Evolutionary conservation across 1,140 invertebrate species (phyloP).

Genomic region (Conus ventricosus): DNA sequence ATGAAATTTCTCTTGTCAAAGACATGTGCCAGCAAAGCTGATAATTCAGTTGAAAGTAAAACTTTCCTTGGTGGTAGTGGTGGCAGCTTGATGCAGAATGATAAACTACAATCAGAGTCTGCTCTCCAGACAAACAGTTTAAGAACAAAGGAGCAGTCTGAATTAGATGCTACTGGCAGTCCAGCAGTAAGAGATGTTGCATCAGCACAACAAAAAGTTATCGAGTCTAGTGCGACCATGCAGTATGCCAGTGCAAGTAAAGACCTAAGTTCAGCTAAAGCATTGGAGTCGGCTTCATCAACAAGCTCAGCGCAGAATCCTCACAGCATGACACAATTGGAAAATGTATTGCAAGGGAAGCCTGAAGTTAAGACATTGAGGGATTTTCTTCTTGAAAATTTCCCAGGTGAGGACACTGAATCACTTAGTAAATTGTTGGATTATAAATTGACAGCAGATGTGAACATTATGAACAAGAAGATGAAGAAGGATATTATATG

Average conservation of each 20-base stretch:
- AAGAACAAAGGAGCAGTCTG: too few relatives aligned
- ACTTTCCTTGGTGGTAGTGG: too few relatives aligned
- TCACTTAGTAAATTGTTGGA: not conserved
- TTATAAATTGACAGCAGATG: not conserved
- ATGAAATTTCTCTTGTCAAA: too few relatives aligned
- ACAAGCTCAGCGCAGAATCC: not conserved
- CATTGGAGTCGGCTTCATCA: not conserved
- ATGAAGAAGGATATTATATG: not conserved
- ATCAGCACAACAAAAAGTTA: not conserved
- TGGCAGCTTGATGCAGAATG: too few relatives aligned
- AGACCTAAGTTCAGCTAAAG: not conserved
- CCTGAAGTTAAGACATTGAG: not conserved
- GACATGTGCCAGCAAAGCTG: too few relatives aligned
- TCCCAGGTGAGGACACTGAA: not conserved
- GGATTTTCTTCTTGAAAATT: conserved; percentile 4
- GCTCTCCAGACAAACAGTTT: too few relatives aligned
- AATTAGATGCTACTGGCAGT: too few relatives aligned
- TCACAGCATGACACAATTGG: not conserved
- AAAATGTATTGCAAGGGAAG: not conserved
- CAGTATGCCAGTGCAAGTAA: not conserved
- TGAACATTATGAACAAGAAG: conserved; percentile 11
- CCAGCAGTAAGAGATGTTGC: not conserved
- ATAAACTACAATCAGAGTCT: too few relatives aligned
- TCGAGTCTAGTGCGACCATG: not conserved
- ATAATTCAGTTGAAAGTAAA: too few relatives aligned